A percentile compares a stretch with the other conserved stretches of the same genome.
Conservation (phyloP, 2,797 vertebrate species). For the Lycodopsis pacificus region DNA sequence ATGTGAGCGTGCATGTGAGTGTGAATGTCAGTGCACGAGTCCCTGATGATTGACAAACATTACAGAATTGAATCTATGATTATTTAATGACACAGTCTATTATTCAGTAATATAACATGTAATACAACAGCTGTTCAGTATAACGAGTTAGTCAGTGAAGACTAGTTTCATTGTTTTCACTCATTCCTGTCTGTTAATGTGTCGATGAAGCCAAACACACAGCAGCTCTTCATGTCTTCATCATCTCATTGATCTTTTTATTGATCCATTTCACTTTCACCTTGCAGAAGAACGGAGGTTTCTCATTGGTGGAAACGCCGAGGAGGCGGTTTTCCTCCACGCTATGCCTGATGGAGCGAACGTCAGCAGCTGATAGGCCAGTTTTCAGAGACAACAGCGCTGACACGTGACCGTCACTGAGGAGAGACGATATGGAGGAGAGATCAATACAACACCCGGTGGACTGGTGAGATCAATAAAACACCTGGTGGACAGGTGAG, state of each 20-base stretch:
- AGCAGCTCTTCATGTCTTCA: background rate
- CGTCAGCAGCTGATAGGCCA: constrained; percentile 79
- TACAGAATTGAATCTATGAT: too few species aligned
- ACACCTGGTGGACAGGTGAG: background rate
- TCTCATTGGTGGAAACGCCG: background rate
- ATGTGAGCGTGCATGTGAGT: too few species aligned
- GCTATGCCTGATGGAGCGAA: constrained; percentile 82
- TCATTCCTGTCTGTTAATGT: too few species aligned
- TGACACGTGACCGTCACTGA: constrained; percentile 86
- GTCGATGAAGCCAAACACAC: background rate
- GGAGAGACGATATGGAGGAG: constrained; percentile 9
- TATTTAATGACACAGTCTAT: too few species aligned
- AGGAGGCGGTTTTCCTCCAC: constrained; percentile 68
- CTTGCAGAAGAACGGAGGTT: constrained; percentile 78
- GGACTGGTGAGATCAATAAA: background rate
- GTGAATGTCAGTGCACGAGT: too few species aligned
- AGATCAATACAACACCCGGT: background rate
- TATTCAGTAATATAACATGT: too few species aligned
- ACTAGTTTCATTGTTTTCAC: too few species aligned
- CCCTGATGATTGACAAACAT: too few species aligned
- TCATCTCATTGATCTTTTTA: constrained; percentile 51
- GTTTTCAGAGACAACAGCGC: constrained; percentile 88
- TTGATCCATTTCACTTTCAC: constrained; percentile 61
- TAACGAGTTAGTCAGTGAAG: too few species aligned
- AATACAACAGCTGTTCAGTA: too few species aligned